These are phyloP conservation scores for Rhabdophis nuchalis DNA, from an alignment of 2,797 vertebrate genomes.

Conservation along the genomic window DNA sequence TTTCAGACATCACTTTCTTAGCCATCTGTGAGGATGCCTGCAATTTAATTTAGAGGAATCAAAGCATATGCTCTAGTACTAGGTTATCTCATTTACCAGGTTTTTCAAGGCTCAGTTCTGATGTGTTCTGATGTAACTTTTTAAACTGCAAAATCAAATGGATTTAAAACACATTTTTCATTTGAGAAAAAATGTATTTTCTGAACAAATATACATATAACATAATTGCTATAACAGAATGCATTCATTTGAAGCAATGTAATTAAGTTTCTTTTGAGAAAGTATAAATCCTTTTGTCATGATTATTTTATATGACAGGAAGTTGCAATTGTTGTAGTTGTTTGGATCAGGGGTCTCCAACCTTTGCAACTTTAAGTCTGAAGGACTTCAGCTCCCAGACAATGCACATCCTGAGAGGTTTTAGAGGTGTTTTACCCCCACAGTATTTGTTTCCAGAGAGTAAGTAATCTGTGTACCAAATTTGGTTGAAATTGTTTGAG, in stretches of 20 bases:
- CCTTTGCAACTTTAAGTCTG: too few species aligned
- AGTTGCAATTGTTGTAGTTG: background rate
- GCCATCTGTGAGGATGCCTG: background rate
- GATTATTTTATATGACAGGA: background rate
- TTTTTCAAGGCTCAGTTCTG: background rate
- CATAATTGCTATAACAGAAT: background rate
- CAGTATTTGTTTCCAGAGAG: too few species aligned
- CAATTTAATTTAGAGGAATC: background rate
- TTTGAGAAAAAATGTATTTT: background rate
- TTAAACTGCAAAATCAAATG: background rate
- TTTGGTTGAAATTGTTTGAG: too few species aligned
- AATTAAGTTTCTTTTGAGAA: background rate
- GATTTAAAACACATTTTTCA: background rate
- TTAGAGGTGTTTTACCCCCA: too few species aligned
- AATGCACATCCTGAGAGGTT: too few species aligned
- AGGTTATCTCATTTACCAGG: background rate
- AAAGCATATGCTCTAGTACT: background rate
- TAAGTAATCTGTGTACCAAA: too few species aligned
- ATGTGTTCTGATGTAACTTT: background rate
- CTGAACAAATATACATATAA: background rate
- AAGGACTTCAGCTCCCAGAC: too few species aligned
- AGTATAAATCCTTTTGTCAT: background rate
- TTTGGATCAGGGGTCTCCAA: background rate
- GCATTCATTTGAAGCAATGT: background rate
- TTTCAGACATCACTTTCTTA: background rate